Base-by-base conservation (phyloP, 1,140 invertebrate genomes). In the Paralvinella palmiformis region DNA sequence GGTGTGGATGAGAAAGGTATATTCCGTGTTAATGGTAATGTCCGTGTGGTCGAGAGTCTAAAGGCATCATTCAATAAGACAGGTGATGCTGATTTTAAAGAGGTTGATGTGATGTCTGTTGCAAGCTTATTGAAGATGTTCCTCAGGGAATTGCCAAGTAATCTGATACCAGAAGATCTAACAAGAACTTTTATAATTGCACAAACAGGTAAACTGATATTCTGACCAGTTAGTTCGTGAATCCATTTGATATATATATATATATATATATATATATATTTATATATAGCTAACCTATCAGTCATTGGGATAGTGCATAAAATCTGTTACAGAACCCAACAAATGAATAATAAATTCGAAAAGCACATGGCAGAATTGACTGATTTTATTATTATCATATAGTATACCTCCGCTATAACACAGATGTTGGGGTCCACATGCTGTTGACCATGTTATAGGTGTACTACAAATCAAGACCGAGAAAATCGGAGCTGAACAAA, bases 111-210 rank as follows among this genome's bases (percentile, higher is more conserved):
- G 22, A 73, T 78, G 64, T 77, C 80, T 32, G 71, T 79, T 1
- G 80, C 80, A 15, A 75, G 75, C 7, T 52, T 82, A 15, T 71
- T 83, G 15, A 81, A 82, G 53, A 62, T 79, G 13, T 83, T 82
- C 65, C 71, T 83, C 6, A 60, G 81, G 33, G 80, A 83, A 64
- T 65, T 83, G 29, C 80, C 82, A 32, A 78, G 79, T 50, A 70
- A 79, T 32, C 67, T 81, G 33, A 76, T 83, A 59, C 78, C 81
- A 44, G 71, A 73, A 60, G 48, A 67, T 7, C 62, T 72, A 29
- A 81, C 81, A 7, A 64, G 69, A 61, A 58, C 69, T 55, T 81
- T 80, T 67, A 41, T 79, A 7, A 66, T 68, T 37, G 68, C 68
- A 13, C 67, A 74, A 44, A 56, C 74, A 65, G 67, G 76, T 79